A percentile compares a stretch with the other conserved stretches of the same genome.
Conservation (phyloP, 64 coral and sea anemone genomes). For the Exaiptasia diaphana region DNA sequence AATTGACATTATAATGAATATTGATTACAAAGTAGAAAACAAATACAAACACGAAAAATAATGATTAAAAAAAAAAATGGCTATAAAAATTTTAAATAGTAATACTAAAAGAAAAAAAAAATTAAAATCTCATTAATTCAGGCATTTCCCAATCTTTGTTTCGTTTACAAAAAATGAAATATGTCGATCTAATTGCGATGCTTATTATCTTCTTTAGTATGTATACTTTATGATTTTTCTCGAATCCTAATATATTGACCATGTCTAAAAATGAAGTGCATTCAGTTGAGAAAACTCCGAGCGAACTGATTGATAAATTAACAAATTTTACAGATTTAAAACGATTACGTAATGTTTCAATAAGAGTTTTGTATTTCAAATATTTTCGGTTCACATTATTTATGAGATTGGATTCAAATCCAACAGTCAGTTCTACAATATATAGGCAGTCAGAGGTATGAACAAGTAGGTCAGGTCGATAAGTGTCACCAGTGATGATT, state of each 20-base stretch:
- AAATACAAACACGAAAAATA: too few species aligned
- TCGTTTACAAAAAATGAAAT: background rate
- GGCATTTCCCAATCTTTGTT: background rate
- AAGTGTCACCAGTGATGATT: slow-evolving; percentile 53
- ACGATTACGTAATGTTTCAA: background rate
- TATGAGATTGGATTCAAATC: slow-evolving; percentile 47
- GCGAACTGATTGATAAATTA: too few species aligned
- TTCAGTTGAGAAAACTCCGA: too few species aligned
- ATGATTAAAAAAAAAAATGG: too few species aligned
- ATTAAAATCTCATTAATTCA: background rate
- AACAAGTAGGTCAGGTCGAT: slow-evolving; percentile 19
- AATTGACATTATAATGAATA: too few species aligned
- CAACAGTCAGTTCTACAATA: slow-evolving; percentile 56
- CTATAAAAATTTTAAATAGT: too few species aligned
- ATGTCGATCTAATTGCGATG: too few species aligned
- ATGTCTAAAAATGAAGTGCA: background rate
- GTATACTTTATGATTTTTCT: background rate
- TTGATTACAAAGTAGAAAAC: too few species aligned
- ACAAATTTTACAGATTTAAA: too few species aligned
- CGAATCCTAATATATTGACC: background rate
- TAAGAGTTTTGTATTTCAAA: slow-evolving; percentile 26
- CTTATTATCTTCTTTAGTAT: background rate
- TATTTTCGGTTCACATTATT: slow-evolving; percentile 45
- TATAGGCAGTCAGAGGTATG: slow-evolving; percentile 12
- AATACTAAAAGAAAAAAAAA: background rate